Conservation (phyloP, 2,888 invertebrate genomes). For the Hoplodrina ambigua region DNA sequence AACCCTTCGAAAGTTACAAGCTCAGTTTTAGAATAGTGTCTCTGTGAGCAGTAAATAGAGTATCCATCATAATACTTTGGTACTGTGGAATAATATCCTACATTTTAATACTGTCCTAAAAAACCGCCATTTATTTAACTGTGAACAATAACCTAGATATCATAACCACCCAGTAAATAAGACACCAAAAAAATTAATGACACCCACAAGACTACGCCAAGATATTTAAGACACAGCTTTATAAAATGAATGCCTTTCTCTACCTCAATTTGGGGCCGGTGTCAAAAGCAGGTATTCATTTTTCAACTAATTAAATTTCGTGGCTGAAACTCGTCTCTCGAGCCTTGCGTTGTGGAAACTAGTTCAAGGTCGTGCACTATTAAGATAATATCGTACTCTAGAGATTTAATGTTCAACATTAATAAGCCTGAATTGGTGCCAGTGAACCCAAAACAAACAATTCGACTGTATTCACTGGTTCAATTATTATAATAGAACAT, state of each 20-base stretch:
- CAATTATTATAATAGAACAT: not conserved
- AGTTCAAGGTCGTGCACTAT: slow-evolving; percentile 57
- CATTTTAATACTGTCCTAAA: slow-evolving; percentile 5
- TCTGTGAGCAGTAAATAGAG: not conserved
- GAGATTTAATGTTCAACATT: slow-evolving; percentile 50
- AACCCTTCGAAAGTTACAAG: not conserved
- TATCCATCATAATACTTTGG: too few relatives aligned
- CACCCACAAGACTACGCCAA: slow-evolving; percentile 45
- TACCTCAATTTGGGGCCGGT: slow-evolving; percentile 53
- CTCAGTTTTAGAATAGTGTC: not conserved
- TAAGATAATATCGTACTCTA: slow-evolving; percentile 48
- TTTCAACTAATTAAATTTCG: slow-evolving; percentile 60
- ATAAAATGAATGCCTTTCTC: slow-evolving; percentile 48
- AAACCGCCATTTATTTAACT: slow-evolving; percentile 12
- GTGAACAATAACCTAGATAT: slow-evolving; percentile 13
- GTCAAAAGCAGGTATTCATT: slow-evolving; percentile 61
- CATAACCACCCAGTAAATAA: slow-evolving; percentile 24
- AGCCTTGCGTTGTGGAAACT: slow-evolving; percentile 47
- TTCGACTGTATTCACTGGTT: not conserved
- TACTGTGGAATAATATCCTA: slow-evolving; percentile 6
- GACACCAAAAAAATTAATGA: slow-evolving; percentile 38
- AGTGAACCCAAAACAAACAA: slow-evolving; percentile 31
- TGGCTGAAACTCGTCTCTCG: slow-evolving; percentile 47
- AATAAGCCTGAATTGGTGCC: slow-evolving; percentile 35
- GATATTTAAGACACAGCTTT: slow-evolving; percentile 55